Percentiles rank a stretch among this genome's conserved stretches.
Conservation (phyloP, 2,113 vertebrate genomes). For the Aldabrachelys gigantea region DNA sequence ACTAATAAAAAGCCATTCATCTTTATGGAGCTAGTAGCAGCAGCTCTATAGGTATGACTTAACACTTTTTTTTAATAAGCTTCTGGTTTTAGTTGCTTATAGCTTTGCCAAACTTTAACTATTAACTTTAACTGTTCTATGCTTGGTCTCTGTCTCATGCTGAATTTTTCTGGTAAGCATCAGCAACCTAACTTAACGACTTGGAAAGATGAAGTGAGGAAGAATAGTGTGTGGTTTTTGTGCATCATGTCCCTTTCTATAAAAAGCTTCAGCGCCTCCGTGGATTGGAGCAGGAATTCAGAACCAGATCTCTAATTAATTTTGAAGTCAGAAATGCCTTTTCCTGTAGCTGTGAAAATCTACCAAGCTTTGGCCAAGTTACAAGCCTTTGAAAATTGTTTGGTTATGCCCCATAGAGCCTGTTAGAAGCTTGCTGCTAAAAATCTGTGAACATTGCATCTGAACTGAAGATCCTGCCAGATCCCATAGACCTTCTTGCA, state of each 20-base stretch:
- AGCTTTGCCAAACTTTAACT: neutral
- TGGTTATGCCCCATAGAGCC: neutral
- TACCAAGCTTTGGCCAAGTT: neutral
- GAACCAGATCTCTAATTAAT: too few species aligned
- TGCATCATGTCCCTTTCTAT: neutral
- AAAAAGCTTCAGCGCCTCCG: neutral
- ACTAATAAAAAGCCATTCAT: neutral
- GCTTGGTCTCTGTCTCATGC: neutral
- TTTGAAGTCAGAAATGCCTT: neutral
- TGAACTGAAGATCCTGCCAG: neutral
- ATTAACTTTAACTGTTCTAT: neutral
- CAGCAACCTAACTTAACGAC: neutral
- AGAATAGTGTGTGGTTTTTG: too few species aligned
- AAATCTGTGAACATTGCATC: neutral
- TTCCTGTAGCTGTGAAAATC: neutral
- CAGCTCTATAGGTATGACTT: too few species aligned
- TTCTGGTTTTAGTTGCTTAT: neutral
- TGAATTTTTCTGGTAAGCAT: neutral
- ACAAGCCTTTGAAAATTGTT: neutral
- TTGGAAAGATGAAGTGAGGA: neutral
- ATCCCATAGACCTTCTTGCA: neutral
- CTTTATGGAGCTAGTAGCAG: neutral
- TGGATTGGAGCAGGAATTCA: neutral
- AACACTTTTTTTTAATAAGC: neutral
- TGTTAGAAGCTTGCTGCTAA: neutral